phyloP scores from a whole-genome alignment of 64 coral and sea anemone species.

The Catalaphyllia jardinei region DNA sequence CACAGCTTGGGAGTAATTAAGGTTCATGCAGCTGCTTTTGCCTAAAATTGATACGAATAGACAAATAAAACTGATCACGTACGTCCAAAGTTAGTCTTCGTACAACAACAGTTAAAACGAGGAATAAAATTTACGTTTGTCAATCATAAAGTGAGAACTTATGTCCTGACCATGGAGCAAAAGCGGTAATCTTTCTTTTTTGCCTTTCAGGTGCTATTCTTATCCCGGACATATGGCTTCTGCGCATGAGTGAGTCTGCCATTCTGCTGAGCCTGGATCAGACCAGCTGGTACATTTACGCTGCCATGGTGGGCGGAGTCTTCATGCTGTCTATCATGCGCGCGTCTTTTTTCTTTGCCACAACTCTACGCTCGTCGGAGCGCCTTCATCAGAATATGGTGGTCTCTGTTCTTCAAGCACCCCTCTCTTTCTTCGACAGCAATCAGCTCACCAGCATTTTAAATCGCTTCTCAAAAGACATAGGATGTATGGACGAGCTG shows the following conservation, averaged over 20 bases:
- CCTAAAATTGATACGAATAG: too few relatives aligned
- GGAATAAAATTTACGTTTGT: too few relatives aligned
- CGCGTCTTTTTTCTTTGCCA: conserved; percentile 49
- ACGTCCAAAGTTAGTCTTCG: too few relatives aligned
- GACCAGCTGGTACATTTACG: conserved; percentile 59
- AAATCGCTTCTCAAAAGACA: conserved; percentile 58
- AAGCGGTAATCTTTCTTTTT: background rate
- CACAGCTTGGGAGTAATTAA: too few relatives aligned
- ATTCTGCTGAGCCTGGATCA: conserved; percentile 26
- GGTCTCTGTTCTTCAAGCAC: conserved; percentile 46
- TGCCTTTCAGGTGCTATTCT: conserved; percentile 32
- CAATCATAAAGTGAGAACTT: too few relatives aligned
- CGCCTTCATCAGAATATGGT: conserved; percentile 43
- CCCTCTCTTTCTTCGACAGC: conserved; percentile 26
- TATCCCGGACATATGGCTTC: conserved; percentile 67
- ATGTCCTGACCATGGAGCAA: too few relatives aligned
- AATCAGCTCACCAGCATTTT: conserved; percentile 21
- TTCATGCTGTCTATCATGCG: conserved; percentile 62
- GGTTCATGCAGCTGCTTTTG: too few relatives aligned
- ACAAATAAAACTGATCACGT: too few relatives aligned
- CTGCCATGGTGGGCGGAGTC: conserved; percentile 39
- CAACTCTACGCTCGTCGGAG: conserved; percentile 45
- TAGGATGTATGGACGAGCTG: conserved; percentile 49
- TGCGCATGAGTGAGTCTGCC: conserved; percentile 57
- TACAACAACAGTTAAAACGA: too few relatives aligned